Percentiles rank a stretch among this genome's conserved stretches.
Conservation (phyloP, 2,797 vertebrate genomes). For the Presbytis comata region DNA sequence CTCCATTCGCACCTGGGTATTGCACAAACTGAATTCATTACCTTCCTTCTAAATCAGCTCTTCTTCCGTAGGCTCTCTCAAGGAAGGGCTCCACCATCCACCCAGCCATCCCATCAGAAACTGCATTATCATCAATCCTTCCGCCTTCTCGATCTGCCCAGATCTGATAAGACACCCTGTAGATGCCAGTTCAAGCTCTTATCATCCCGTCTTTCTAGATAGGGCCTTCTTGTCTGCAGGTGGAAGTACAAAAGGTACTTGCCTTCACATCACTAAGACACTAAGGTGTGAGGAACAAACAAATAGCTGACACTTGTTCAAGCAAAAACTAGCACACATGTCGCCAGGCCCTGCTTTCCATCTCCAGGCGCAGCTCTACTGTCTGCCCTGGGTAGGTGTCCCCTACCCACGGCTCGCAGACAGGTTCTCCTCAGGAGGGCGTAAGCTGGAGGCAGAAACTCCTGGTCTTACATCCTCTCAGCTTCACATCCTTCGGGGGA, state of each 20-base stretch:
- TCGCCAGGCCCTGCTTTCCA: not conserved
- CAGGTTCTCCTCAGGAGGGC: not conserved
- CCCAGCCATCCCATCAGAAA: not conserved
- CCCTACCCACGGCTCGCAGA: not conserved
- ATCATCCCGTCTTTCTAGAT: not conserved
- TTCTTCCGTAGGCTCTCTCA: not conserved
- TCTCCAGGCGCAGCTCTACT: not conserved
- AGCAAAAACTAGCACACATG: not conserved
- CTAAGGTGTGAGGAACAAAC: not conserved
- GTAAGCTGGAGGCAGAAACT: not conserved
- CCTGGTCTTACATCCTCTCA: not conserved
- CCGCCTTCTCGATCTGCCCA: not conserved
- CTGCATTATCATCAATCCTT: not conserved
- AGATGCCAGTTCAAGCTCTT: not conserved
- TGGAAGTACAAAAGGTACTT: not conserved
- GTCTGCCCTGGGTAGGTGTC: not conserved
- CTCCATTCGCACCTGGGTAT: not conserved
- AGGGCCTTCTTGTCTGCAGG: not conserved
- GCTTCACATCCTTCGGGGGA: not conserved
- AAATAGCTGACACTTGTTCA: not conserved
- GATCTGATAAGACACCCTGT: not conserved
- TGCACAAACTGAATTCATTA: not conserved
- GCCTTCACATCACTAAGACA: not conserved
- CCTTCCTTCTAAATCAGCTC: not conserved
- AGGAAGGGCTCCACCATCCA: not conserved